Conservation (phyloP, 1,140 invertebrate genomes). For the Megalopta genalis region DNA sequence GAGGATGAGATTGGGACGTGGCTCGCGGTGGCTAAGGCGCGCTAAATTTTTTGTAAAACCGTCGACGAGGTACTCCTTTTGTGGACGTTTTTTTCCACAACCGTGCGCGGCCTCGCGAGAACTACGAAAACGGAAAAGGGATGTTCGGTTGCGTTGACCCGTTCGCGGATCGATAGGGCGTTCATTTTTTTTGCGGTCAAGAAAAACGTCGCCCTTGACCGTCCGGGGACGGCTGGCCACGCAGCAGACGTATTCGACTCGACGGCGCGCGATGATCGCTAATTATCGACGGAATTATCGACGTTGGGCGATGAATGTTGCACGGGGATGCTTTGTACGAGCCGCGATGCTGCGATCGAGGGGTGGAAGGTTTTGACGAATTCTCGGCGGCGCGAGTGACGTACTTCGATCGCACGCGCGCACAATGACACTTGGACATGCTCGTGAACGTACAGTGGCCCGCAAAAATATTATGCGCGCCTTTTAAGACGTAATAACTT, state of each 20-base stretch:
- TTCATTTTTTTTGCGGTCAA: conserved; percentile 64
- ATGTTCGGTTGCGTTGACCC: neutral
- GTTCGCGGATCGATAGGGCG: conserved; percentile 30
- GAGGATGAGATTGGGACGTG: conserved; percentile 22
- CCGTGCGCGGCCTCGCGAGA: neutral
- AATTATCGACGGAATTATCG: neutral
- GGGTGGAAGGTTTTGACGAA: conserved; percentile 42
- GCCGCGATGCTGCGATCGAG: conserved; percentile 1
- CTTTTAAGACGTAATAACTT: no score
- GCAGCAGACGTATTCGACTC: neutral
- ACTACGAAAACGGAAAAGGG: neutral
- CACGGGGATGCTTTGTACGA: neutral
- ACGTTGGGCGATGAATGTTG: neutral
- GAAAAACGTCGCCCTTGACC: conserved; percentile 54
- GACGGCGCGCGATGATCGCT: neutral
- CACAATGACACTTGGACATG: conserved; percentile 16
- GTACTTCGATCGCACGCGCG: conserved; percentile 47
- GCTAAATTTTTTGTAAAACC: conserved; percentile 37
- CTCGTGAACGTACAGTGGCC: conserved; percentile 22
- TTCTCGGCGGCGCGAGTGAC: conserved; percentile 24
- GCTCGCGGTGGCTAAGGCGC: conserved; percentile 14
- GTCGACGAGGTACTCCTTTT: neutral
- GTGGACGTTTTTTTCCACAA: conserved; percentile 19
- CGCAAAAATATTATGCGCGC: no score
- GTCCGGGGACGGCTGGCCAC: neutral